phyloP scores from a whole-genome alignment of 1,140 invertebrate genomes.

The Drosophila obscura region DNA sequence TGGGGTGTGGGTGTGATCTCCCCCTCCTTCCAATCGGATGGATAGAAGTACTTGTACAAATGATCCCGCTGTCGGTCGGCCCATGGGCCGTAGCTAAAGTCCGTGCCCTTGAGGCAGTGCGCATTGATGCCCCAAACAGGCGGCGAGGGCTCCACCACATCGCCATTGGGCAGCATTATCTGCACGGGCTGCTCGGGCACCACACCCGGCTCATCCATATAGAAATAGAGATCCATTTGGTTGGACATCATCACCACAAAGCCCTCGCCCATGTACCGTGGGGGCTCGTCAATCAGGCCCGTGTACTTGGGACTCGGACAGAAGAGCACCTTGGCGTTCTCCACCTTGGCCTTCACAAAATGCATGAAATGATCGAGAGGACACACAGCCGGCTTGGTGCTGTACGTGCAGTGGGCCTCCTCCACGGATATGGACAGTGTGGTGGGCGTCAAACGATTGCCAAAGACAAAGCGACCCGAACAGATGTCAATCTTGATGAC shows the following conservation, averaged over 20 bases:
- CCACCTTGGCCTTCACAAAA: conserved; percentile 96
- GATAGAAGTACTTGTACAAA: conserved; percentile 98
- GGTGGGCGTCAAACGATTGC: conserved; percentile 97
- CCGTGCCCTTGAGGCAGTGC: conserved; percentile 97
- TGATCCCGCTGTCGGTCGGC: conserved; percentile 97
- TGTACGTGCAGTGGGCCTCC: conserved; percentile 97
- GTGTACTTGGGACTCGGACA: conserved; percentile 97
- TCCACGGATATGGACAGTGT: conserved; percentile 96
- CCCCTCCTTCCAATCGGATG: conserved; percentile 92
- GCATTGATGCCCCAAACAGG: conserved; percentile 98
- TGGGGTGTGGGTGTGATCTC: conserved; percentile 90
- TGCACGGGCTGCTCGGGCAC: conserved; percentile 95
- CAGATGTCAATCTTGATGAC: conserved; percentile 98
- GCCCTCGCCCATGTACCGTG: conserved; percentile 96
- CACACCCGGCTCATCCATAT: conserved; percentile 96
- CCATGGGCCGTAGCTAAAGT: conserved; percentile 99
- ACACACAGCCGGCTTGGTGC: conserved; percentile 96
- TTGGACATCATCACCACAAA: conserved; percentile 98
- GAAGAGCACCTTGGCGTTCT: conserved; percentile 97
- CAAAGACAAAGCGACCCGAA: conserved; percentile 96
- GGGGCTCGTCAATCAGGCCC: conserved; percentile 96
- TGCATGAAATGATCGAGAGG: conserved; percentile 98
- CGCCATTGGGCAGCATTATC: conserved; percentile 95
- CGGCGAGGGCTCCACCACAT: conserved; percentile 94
- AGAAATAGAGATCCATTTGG: conserved; percentile 97